A percentile compares a stretch with the other conserved stretches of the same genome.
Conservation (phyloP, 2,888 invertebrate genomes). For the Rotaria magnacalcarata region DNA sequence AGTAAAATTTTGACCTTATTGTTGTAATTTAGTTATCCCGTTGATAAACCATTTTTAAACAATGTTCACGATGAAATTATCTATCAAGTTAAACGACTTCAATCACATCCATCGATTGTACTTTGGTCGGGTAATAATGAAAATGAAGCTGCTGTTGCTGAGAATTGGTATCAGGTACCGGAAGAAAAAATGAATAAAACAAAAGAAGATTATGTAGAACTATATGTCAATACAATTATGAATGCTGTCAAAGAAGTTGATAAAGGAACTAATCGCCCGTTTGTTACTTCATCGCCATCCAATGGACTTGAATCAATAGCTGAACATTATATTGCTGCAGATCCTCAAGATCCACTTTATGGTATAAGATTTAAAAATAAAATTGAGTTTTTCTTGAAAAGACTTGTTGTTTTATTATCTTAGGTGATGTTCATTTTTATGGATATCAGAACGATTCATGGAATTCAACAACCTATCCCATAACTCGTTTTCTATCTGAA, state of each 20-base stretch:
- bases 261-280: slow-evolving; percentile 64
- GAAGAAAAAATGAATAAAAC: slow-evolving; percentile 58
- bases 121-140: slow-evolving; percentile 93
- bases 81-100: slow-evolving; percentile 66
- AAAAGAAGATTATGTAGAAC: slow-evolving; percentile 77
- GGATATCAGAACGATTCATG: slow-evolving; percentile 44
- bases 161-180: slow-evolving; percentile 67
- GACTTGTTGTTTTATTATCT: too few species aligned
- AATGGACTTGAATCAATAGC: slow-evolving; percentile 55
- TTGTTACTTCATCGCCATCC: slow-evolving; percentile 79
- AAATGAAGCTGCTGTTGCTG: slow-evolving; percentile 80
- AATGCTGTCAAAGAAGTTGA: slow-evolving; percentile 63
- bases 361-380: slow-evolving; percentile 71
- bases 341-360: slow-evolving; percentile 74
- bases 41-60: slow-evolving; percentile 68
- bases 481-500: slow-evolving; percentile 83
- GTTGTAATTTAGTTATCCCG: slow-evolving; percentile 69
- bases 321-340: slow-evolving; percentile 72
- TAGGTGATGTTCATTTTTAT: slow-evolving; percentile 44
- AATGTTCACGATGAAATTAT: slow-evolving; percentile 72
- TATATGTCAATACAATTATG: slow-evolving; percentile 75
- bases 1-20: neutral
- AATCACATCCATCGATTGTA: slow-evolving; percentile 78
- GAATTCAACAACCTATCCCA: slow-evolving; percentile 64
- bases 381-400: too few species aligned